Percentiles rank a stretch among this genome's conserved stretches.
phyloP scores from a whole-genome alignment of 2,797 vertebrate genomes.

The Vireo griseus region DNA sequence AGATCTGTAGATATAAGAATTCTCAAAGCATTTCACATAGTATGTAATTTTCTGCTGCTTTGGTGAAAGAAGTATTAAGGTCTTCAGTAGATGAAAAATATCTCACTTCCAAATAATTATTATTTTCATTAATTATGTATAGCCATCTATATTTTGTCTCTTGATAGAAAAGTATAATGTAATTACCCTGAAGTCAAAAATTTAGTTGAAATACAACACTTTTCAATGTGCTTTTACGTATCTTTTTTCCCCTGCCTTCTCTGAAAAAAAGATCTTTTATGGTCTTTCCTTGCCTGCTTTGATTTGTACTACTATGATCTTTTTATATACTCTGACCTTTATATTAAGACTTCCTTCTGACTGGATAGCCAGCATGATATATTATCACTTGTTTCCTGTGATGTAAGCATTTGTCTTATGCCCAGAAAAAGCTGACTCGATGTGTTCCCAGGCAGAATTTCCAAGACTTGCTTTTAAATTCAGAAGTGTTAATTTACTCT shows the following conservation, averaged over 20 bases:
- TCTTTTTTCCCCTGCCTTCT: background rate
- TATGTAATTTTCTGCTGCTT: background rate
- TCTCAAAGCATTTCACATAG: background rate
- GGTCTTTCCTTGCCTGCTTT: background rate
- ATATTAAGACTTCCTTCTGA: background rate
- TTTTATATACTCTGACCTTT: constrained; percentile 17
- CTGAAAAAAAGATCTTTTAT: background rate
- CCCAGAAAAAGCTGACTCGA: background rate
- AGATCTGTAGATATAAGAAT: background rate
- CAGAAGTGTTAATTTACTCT: background rate
- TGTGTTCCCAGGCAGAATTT: background rate
- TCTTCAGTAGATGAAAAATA: background rate
- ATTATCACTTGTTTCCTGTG: background rate
- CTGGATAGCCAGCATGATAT: background rate
- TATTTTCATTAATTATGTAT: background rate
- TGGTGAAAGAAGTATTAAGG: background rate
- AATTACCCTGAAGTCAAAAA: background rate
- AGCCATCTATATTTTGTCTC: background rate
- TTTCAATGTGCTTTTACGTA: background rate
- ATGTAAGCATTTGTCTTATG: background rate
- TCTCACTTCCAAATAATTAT: background rate
- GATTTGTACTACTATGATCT: background rate
- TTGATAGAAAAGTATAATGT: background rate
- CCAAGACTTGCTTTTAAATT: background rate
- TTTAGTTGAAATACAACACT: background rate